Percentiles rank a stretch among this genome's conserved stretches.
Evolutionary conservation across 2,888 invertebrate genomes (phyloP).

Genomic region (Microplitis manilae): DNA sequence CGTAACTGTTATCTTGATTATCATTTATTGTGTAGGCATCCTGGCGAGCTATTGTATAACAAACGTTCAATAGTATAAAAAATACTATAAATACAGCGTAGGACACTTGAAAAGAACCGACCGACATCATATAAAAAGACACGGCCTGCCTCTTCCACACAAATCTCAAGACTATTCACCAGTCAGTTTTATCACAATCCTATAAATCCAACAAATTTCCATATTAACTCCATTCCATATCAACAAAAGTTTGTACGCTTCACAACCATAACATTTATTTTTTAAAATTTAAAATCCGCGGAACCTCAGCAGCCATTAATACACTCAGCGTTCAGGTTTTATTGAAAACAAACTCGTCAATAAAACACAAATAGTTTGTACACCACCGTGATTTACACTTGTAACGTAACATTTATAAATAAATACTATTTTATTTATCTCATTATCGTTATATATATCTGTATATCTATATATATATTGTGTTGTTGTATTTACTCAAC

Average conservation of each 20-base stretch:
- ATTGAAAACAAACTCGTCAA: conserved; percentile 60
- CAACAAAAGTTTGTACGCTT: not conserved
- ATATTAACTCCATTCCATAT: conserved; percentile 6
- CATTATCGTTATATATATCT: not conserved
- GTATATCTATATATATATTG: not conserved
- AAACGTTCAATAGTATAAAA: conserved; percentile 25
- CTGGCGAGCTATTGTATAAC: conserved; percentile 15
- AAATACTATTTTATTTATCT: not conserved
- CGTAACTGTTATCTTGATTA: conserved; percentile 34
- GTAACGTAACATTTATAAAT: not conserved
- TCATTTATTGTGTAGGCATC: conserved; percentile 3
- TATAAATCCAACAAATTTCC: conserved; percentile 30
- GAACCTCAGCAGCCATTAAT: conserved; percentile 30
- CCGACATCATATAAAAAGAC: conserved; percentile 40
- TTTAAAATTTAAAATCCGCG: not conserved
- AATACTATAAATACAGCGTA: conserved; percentile 22
- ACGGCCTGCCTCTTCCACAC: conserved; percentile 8
- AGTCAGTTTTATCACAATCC: conserved; percentile 10
- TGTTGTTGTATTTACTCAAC: no score
- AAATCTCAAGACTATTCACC: not conserved
- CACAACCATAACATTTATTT: not conserved
- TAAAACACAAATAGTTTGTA: not conserved
- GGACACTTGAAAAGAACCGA: conserved; percentile 35
- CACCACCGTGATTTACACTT: conserved; percentile 10
- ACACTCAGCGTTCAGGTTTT: conserved; percentile 45